Evolutionary conservation across 1,140 invertebrate species (phyloP).

Genomic region (Bombus picipes): DNA sequence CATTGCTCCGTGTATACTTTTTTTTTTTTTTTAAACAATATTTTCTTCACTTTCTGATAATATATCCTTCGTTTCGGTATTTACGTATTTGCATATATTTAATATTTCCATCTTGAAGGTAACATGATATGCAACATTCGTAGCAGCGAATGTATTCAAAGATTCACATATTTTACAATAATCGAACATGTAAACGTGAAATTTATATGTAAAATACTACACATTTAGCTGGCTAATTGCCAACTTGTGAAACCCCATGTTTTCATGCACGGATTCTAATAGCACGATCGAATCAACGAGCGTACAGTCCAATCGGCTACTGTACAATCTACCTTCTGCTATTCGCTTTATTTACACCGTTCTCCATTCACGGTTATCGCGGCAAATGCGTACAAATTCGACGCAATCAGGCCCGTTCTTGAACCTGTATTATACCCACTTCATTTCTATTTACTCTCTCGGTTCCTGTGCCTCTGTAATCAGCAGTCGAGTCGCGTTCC

Average conservation of each 20-base stretch:
- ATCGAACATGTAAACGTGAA: too few relatives aligned
- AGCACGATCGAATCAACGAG: not conserved
- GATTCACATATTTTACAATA: too few relatives aligned
- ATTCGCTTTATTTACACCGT: constrained; percentile 7
- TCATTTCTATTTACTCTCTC: constrained; percentile 33
- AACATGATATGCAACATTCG: too few relatives aligned
- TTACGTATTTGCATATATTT: too few relatives aligned
- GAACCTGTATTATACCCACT: constrained; percentile 35
- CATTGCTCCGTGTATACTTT: too few relatives aligned
- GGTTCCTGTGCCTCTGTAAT: constrained; percentile 5
- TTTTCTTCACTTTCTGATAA: too few relatives aligned
- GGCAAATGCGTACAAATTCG: constrained; percentile 36
- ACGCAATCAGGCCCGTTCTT: constrained; percentile 32
- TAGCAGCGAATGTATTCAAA: too few relatives aligned
- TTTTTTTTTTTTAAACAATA: too few relatives aligned
- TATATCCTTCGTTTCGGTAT: too few relatives aligned
- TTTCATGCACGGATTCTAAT: not conserved
- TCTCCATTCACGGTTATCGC: not conserved
- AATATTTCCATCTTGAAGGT: too few relatives aligned
- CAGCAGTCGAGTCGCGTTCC: constrained; percentile 30
- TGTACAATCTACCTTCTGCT: not conserved
- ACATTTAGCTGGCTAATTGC: not conserved
- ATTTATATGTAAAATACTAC: not conserved
- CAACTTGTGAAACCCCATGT: not conserved
- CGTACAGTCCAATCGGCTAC: not conserved